Percentiles rank a stretch among this genome's conserved stretches.
phyloP scores from a whole-genome alignment of 2,113 vertebrate species.

The Cacatua alba region DNA sequence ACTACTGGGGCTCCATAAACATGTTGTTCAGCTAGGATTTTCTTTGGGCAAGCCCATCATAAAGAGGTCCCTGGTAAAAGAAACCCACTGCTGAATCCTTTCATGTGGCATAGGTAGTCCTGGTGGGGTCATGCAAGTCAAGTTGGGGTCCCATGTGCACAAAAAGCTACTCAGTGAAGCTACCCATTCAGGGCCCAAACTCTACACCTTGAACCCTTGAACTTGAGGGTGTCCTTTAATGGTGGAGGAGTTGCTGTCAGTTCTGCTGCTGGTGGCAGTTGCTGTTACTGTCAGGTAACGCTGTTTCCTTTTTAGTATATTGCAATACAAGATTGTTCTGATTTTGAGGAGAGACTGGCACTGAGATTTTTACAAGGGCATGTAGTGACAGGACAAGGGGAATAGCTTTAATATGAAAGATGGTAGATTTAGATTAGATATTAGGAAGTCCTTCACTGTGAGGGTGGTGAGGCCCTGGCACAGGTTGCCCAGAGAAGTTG shows the following conservation, averaged over 20 bases:
- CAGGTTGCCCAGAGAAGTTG: neutral
- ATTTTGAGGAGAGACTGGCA: neutral
- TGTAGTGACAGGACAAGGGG: neutral
- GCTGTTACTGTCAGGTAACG: neutral
- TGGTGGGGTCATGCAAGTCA: rapidly evolving
- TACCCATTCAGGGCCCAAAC: neutral
- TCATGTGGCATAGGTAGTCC: neutral
- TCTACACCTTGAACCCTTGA: neutral
- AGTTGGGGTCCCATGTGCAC: neutral
- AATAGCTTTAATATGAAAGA: neutral
- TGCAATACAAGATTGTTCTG: neutral
- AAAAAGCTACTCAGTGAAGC: neutral
- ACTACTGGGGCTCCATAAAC: neutral
- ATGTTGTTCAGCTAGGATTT: neutral
- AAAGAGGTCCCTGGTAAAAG: neutral
- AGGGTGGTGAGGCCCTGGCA: neutral
- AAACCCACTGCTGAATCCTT: neutral
- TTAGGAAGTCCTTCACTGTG: neutral
- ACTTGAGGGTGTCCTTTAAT: neutral
- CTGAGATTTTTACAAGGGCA: neutral
- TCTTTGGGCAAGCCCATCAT: neutral
- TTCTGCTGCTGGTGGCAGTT: neutral
- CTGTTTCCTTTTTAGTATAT: neutral
- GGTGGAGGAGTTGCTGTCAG: neutral
- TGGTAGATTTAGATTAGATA: neutral